Base-by-base conservation (phyloP, 2,797 vertebrate genomes). In the Tragelaphus oryx region DNA sequence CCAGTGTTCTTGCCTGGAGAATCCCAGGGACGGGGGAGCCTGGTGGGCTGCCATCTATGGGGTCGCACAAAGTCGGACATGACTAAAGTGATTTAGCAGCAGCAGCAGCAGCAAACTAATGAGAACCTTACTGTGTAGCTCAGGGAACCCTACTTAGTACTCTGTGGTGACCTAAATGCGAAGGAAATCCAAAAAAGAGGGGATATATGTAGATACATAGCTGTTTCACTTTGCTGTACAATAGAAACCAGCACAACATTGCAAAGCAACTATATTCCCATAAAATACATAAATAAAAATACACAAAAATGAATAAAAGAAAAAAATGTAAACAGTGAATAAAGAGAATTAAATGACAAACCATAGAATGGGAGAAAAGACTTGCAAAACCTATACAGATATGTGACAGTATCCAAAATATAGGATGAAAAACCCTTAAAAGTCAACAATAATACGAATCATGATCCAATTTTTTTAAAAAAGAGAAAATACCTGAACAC, bases 21-120 rank as follows among this genome's bases (percentile, higher is more conserved):
- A 59, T 59, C 5, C 24, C 26, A 59, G 57, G 57, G 24, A 59
- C 0, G 1, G 26, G 1, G 11, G 5, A 59, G 11, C 11, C 57
- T 28, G 26, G 11, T 28, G 57, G 57, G 57, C 0, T 59, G 57
- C 11, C 1, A 0, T 59, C 11, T 59, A 59, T 59, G 57, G 26
- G 26, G 26, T 13, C 1, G 0, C 54, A 55, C 54, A 55, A 20
- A 22, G 54, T 22, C 0, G 3, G 57, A 13, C 26, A 59, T 0
- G 0, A 59, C 57, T 59, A 26, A 28, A 59, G 26, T 11, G 2
- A 59, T 2, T 59, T 13, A 28, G 57, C 57, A 59, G 55, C 24
- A 28, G 57, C 57, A 59, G 55, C 24, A 57, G 10, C 24, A 57
- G 55, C 55, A 59, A 13, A 59, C 26, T 59, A 59, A 71, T 37